A percentile compares a stretch with the other conserved stretches of the same genome.
These are phyloP conservation scores for Brachionus paranguensis DNA, from an alignment of 1,140 invertebrate genomes.

Conservation along the genomic window DNA sequence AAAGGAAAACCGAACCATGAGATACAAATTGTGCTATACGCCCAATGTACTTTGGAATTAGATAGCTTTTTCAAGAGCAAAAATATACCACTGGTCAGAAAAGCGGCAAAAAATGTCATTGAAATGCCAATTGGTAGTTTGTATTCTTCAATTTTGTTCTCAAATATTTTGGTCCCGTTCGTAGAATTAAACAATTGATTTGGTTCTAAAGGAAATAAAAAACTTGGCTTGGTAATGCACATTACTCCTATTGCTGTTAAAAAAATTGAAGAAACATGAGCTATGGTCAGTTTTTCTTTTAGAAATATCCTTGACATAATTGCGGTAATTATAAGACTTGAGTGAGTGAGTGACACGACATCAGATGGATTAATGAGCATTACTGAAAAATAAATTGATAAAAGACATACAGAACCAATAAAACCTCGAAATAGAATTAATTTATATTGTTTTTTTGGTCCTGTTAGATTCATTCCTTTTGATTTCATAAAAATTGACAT, in stretches of 20 bases:
- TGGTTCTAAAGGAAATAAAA: constrained; percentile 4
- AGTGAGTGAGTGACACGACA: background rate
- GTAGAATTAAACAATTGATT: background rate
- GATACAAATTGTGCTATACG: constrained; percentile 17
- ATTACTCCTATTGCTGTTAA: constrained; percentile 14
- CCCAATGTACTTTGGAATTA: constrained; percentile 28
- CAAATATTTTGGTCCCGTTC: background rate
- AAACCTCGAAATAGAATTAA: background rate
- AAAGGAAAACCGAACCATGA: constrained; percentile 17
- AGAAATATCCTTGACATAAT: constrained; percentile 34
- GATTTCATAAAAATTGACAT: constrained; percentile 23
- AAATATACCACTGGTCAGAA: background rate
- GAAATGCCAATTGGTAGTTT: background rate
- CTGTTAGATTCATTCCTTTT: background rate
- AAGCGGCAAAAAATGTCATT: background rate
- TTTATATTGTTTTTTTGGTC: constrained; percentile 9
- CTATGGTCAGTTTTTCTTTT: constrained; percentile 28
- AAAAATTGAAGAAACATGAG: constrained; percentile 6
- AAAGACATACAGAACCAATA: background rate
- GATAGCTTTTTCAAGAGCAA: constrained; percentile 11
- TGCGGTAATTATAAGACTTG: constrained; percentile 24
- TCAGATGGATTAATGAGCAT: constrained; percentile 35
- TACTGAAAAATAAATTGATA: constrained; percentile 34
- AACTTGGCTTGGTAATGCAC: constrained; percentile 25
- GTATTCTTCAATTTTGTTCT: background rate